Conservation (phyloP, 2,113 vertebrate genomes). For the Xyliphius kryptos region DNA sequence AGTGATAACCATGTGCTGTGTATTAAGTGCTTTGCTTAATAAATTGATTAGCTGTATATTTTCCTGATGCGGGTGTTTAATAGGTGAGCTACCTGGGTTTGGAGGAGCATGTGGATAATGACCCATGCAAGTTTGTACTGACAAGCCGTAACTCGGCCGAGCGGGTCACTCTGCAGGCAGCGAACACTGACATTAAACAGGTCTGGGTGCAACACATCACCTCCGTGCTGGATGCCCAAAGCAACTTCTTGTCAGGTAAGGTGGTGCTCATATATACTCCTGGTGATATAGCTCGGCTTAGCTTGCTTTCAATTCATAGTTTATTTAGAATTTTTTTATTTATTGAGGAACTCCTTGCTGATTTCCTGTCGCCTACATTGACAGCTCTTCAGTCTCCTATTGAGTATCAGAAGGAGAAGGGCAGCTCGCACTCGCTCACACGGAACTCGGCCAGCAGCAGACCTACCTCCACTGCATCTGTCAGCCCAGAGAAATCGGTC, state of each 20-base stretch:
- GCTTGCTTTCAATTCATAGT: no score
- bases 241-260: constrained; percentile 88
- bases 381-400: constrained; percentile 93
- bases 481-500: constrained; percentile 71
- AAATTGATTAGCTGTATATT: no score
- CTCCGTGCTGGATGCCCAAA: constrained; percentile 85
- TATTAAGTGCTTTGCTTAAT: no score
- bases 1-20: no score
- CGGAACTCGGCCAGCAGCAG: constrained; percentile 75
- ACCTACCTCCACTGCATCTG: constrained; percentile 76
- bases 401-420: constrained; percentile 87
- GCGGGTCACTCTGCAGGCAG: constrained; percentile 85
- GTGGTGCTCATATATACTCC: background rate
- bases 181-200: constrained; percentile 89
- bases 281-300: background rate
- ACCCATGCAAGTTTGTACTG: constrained; percentile 91
- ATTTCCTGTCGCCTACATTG: background rate
- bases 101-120: constrained; percentile 82
- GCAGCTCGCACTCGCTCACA: constrained; percentile 66
- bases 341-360: background rate
- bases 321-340: background rate
- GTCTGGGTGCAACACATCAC: constrained; percentile 89
- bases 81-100: constrained; percentile 87
- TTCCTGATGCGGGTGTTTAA: background rate
- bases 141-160: constrained; percentile 83